Conservation (phyloP, 2,113 vertebrate species). For the Climacteris rufus region DNA sequence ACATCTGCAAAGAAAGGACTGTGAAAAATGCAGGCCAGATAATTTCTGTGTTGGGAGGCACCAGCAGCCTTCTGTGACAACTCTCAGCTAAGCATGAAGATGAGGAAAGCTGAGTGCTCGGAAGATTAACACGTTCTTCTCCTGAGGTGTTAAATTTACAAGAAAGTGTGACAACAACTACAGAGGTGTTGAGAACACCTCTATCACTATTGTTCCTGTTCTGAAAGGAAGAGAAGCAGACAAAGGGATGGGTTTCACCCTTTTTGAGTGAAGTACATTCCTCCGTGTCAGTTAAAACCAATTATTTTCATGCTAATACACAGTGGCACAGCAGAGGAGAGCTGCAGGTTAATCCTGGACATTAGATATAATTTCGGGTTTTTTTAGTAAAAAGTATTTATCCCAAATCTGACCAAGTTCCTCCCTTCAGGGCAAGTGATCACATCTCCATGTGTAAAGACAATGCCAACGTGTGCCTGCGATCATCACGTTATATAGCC, state of each 20-base stretch:
- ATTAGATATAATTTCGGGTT: neutral
- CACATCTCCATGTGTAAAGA: neutral
- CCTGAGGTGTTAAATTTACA: neutral
- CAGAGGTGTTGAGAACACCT: neutral
- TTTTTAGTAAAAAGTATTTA: neutral
- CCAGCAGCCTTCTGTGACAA: neutral
- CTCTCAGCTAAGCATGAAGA: neutral
- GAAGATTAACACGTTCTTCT: neutral
- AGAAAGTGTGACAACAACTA: neutral
- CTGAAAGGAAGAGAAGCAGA: neutral
- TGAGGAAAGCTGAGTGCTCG: neutral
- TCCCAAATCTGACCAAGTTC: neutral
- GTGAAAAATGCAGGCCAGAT: neutral
- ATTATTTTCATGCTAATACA: neutral
- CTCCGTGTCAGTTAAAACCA: neutral
- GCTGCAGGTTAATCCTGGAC: neutral
- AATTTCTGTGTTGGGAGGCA: neutral
- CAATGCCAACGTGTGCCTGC: neutral
- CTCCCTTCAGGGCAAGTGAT: neutral
- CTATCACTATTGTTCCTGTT: neutral
- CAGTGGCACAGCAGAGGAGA: neutral
- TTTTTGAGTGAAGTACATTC: neutral
- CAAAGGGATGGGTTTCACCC: neutral
- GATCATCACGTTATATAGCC: neutral
- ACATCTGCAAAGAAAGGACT: neutral